Conservation (phyloP, 2,797 vertebrate genomes). For the Bucorvus abyssinicus region DNA sequence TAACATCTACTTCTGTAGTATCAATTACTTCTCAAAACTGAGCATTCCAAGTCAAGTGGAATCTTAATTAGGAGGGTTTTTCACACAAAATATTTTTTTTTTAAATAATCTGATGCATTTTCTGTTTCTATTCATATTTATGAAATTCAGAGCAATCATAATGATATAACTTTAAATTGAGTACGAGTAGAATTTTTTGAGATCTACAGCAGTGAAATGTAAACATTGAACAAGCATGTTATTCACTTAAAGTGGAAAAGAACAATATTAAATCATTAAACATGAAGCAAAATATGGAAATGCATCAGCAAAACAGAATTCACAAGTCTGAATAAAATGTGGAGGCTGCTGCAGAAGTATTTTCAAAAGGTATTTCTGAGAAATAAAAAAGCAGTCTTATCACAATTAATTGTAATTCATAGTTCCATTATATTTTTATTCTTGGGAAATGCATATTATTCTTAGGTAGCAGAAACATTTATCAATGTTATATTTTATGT, state of each 20-base stretch:
- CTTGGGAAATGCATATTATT: neutral
- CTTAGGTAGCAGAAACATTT: neutral
- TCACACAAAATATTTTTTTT: neutral
- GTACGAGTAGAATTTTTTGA: constrained; percentile 46
- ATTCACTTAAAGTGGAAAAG: constrained; percentile 30
- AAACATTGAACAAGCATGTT: constrained; percentile 34
- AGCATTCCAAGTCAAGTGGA: constrained; percentile 6
- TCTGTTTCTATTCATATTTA: constrained; percentile 43
- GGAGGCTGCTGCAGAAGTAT: neutral
- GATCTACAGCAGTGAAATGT: constrained; percentile 28
- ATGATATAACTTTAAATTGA: constrained; percentile 36
- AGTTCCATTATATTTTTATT: neutral
- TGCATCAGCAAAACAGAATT: neutral
- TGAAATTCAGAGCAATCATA: constrained; percentile 34
- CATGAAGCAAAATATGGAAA: constrained; percentile 23
- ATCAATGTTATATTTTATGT: neutral
- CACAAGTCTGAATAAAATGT: constrained; percentile 12
- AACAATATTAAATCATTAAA: constrained; percentile 23
- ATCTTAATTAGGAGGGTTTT: neutral
- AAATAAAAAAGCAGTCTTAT: neutral
- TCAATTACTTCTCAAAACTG: neutral
- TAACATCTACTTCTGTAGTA: neutral
- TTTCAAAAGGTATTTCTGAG: neutral
- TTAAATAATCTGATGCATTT: constrained; percentile 14
- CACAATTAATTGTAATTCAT: neutral